Base-by-base conservation (phyloP, 2,888 invertebrate species). In the Tachina fera region DNA sequence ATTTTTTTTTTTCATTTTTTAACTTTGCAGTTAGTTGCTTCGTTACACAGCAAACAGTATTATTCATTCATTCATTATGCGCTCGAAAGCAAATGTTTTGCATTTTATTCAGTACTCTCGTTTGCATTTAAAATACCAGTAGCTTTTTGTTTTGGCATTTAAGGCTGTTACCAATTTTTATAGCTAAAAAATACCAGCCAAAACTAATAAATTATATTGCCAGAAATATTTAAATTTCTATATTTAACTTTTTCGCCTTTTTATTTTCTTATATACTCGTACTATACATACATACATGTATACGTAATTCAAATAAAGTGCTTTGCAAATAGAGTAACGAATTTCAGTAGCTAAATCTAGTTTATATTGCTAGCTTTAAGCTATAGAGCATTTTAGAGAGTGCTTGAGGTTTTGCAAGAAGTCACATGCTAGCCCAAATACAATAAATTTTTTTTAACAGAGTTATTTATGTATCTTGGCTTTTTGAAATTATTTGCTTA, bases 81-180 rank as follows among this genome's bases (percentile, higher is more conserved):
- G 9, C 47, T 49, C 47, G 11, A 14, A 80, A 43, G 72, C 60
- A 72, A 65, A 65, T 67, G 67, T n/a, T 58, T 65, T 31, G 45
- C 47, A 51, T 65, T 49, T 31, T 49, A 43, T n/a, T 60, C 51
- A 49, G 11, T 16, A 61, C 58, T 49, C 43, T 49, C 43, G 39
- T 58, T 67, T 58, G 58, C 39, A 49, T 67, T 68, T 60, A 86
- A 88, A 91, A 91, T 87, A 90, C 91, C 91, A 88, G 91, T 91
- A 91, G 91, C 91, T 90, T 89, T 89, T 89, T 89, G 89, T 88
- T 88, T 81, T 90, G 90, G 90, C 90, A 91, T 89, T 89, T 90
- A 89, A 90, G 91, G 90, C 88, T 90, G 91, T 89, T 80, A 89
- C 89, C 91, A 90, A 91, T 90, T 91, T 90, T 89, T 87, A 89